Evolutionary conservation across 2,888 invertebrate species (phyloP), one percentile per base, ranked within the genome.

Genomic region (Drosophila lacicola): DNA sequence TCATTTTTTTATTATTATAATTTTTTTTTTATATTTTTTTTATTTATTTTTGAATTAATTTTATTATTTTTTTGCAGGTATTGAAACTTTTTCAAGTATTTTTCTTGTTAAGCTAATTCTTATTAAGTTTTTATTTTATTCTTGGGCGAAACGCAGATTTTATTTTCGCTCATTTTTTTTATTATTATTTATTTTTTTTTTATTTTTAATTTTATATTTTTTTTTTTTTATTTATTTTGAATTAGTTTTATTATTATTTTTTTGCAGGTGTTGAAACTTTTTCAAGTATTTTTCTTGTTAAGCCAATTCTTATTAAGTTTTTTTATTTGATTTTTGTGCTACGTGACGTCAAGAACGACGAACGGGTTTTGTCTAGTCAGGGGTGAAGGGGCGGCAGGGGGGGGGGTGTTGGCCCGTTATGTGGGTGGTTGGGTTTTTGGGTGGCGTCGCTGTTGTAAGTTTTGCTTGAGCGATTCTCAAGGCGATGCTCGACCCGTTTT

Each of bases 291-390:
- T 50, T 61, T 45, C 29, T 50, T 64, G 36, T 50, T 50, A 37
- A 17, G 64, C 44, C 21, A 21, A 51, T 62, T 50, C 29, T 29
- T 42, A 11, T 17, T 53, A 21, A 25, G 13, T n/a, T 25, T 14
- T 25, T 14, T 14, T 17, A 13, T 53, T 25, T 1, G 0, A 25
- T 11, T 2, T 29, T 19, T 50, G 49, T 2, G 34, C 44, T 44
- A 62, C 50, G 64, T 64, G 64, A 64, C 64, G 64, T 64, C 64
- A 64, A 33, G 29, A 53, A 25, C 44, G 50, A 17, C 17, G 45
- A 49, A 51, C 37, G 44, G 37, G 62, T 62, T 64, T 62, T 33
- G 37, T 64, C 61, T 50, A 37, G 8, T 8, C 6, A 0, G 5
- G 37, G 42, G 1, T 8, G 39, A 21, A 13, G 17, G 1, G 3